These are phyloP conservation scores for Holothuria leucospilota DNA, from an alignment of 53 echinoderm and acorn worm species.

Conservation along the genomic window DNA sequence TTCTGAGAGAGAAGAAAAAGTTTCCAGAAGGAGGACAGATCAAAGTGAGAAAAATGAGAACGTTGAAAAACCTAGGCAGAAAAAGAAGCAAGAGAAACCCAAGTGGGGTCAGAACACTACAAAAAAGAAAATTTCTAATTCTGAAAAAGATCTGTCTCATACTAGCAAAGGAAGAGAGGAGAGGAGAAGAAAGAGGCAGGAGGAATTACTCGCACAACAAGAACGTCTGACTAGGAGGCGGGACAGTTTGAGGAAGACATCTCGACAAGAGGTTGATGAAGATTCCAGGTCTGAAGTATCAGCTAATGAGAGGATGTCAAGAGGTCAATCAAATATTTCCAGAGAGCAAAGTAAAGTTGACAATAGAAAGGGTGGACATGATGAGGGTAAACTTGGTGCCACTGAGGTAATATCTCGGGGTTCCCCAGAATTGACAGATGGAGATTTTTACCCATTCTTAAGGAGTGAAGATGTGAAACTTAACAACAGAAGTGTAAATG, in stretches of 20 bases:
- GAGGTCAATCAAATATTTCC: background rate
- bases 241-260: constrained; percentile 50
- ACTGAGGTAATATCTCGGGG: constrained; percentile 38
- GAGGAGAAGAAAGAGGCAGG: constrained; percentile 74
- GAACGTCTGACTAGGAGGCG: constrained; percentile 74
- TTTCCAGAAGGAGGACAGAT: background rate
- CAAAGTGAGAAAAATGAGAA: constrained; percentile 23
- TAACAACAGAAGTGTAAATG: constrained; percentile 66
- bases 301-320: background rate
- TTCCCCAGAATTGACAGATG: constrained; percentile 55
- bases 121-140: constrained; percentile 74
- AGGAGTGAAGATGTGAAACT: constrained; percentile 79
- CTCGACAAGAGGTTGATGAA: background rate
- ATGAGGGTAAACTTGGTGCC: background rate
- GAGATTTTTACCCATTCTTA: constrained; percentile 92
- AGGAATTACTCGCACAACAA: constrained; percentile 82
- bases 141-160: constrained; percentile 88
- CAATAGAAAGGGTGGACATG: background rate
- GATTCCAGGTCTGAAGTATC: background rate
- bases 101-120: constrained; percentile 77
- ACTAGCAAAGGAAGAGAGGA: constrained; percentile 77
- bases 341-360: constrained; percentile 20
- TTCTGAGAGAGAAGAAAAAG: constrained; percentile 23
- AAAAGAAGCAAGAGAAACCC: constrained; percentile 64
- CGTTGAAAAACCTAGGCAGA: constrained; percentile 13